A percentile compares a stretch with the other conserved stretches of the same genome.
phyloP scores from a whole-genome alignment of 2,113 vertebrate genomes.

The Lasiurus borealis region DNA sequence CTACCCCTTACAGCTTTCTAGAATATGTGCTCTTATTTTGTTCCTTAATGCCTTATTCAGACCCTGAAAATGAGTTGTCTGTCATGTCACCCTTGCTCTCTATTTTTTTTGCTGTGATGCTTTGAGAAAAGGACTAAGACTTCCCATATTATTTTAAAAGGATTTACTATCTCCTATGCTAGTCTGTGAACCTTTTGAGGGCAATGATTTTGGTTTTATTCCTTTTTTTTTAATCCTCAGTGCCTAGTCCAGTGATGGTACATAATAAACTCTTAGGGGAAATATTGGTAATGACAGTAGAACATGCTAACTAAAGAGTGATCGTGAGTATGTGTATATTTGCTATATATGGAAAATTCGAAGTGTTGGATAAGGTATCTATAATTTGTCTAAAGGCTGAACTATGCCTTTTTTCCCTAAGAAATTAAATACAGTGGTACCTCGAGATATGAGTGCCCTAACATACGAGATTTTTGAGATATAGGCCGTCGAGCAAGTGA shows the following conservation, averaged over 20 bases:
- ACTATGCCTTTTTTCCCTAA: neutral
- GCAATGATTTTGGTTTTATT: neutral
- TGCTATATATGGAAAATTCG: neutral
- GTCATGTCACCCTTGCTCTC: neutral
- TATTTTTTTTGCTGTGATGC: conserved; percentile 34
- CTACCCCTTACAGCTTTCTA: neutral
- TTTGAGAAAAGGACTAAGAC: neutral
- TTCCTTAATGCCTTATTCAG: conserved; percentile 10
- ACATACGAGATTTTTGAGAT: no score
- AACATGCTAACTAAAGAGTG: conserved; percentile 28
- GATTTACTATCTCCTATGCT: neutral
- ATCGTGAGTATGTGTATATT: neutral
- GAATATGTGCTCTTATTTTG: conserved; percentile 3
- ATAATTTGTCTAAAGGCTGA: neutral
- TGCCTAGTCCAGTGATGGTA: neutral
- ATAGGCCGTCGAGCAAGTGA: no score
- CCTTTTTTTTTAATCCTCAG: neutral
- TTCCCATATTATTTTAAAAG: neutral
- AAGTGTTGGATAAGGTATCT: neutral
- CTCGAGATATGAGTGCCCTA: no score
- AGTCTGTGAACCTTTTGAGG: neutral
- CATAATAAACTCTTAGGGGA: neutral
- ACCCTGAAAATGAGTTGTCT: neutral
- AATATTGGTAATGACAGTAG: conserved; percentile 8
- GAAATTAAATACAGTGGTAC: neutral